phyloP scores from a whole-genome alignment of 2,113 vertebrate species.

The Notarius lentiginosus region DNA sequence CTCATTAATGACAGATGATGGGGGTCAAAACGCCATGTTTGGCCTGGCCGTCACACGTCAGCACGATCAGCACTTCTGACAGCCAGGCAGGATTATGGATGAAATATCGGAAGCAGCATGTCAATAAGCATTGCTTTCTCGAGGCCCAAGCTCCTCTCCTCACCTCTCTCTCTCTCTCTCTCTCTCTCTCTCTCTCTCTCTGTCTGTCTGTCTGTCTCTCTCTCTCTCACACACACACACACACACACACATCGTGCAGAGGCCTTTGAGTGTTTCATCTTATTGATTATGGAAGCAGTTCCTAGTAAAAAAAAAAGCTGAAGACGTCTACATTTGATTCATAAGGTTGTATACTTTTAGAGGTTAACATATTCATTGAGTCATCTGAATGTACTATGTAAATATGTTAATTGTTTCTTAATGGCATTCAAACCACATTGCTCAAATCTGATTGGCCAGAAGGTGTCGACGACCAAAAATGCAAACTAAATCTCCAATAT shows the following conservation, averaged over 20 bases:
- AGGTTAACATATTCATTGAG: not conserved
- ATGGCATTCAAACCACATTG: not conserved
- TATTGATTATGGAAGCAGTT: slow-evolving; percentile 57
- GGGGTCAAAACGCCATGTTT: slow-evolving; percentile 43
- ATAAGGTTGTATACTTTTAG: not conserved
- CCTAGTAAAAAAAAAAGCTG: not conserved
- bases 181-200: too few relatives aligned
- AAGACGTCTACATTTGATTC: not conserved
- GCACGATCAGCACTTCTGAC: slow-evolving; percentile 43
- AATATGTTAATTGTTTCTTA: not conserved
- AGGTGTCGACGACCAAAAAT: not conserved
- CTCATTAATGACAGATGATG: slow-evolving; percentile 52
- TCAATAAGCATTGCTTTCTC: slow-evolving; percentile 39
- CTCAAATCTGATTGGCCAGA: not conserved
- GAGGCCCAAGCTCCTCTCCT: not conserved
- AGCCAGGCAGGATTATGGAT: slow-evolving; percentile 43
- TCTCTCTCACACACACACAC: not conserved
- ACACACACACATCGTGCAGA: not conserved
- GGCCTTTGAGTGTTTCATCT: slow-evolving; percentile 46
- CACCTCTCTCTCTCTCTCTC: not conserved
- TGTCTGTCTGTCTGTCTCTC: too few relatives aligned
- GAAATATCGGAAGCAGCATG: slow-evolving; percentile 39
- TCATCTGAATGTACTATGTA: not conserved
- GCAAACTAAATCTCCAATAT: not conserved
- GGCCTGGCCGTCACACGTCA: slow-evolving; percentile 37